These are phyloP conservation scores for Capitella teleta DNA, from an alignment of 1,140 invertebrate genomes.

Conservation along the genomic window DNA sequence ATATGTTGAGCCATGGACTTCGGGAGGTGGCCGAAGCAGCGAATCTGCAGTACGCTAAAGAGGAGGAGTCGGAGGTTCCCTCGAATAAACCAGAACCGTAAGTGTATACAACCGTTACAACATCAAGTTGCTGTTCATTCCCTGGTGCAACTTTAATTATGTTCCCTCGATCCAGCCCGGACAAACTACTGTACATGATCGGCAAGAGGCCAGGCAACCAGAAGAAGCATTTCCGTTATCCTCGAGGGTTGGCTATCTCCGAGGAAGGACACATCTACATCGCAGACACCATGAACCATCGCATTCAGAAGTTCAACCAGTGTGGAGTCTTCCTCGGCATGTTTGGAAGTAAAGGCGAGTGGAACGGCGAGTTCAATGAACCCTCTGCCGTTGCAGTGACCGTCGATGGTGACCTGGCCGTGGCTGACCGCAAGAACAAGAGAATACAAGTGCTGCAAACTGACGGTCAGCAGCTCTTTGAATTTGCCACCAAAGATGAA, in stretches of 20 bases:
- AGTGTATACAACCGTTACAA: background rate
- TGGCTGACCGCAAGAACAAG: slow-evolving; percentile 87
- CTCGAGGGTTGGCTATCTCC: slow-evolving; percentile 59
- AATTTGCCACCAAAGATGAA: slow-evolving; percentile 17
- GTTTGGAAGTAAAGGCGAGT: slow-evolving; percentile 16
- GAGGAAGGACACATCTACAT: slow-evolving; percentile 70
- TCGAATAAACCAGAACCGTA: background rate
- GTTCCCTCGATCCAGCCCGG: slow-evolving; percentile 20
- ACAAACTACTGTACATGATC: slow-evolving; percentile 28
- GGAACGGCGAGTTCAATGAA: slow-evolving; percentile 25
- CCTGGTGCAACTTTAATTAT: too few relatives aligned
- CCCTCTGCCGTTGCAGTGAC: slow-evolving; percentile 60
- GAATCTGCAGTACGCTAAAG: slow-evolving; percentile 6
- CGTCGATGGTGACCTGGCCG: slow-evolving; percentile 65
- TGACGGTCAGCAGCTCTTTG: too few relatives aligned
- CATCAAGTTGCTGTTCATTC: too few relatives aligned
- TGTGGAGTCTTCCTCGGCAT: slow-evolving; percentile 22
- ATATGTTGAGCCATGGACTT: slow-evolving; percentile 24
- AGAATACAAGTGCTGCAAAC: slow-evolving; percentile 58
- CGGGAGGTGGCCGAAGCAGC: slow-evolving; percentile 19
- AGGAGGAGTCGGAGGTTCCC: background rate
- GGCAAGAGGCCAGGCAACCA: too few relatives aligned
- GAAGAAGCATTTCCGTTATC: slow-evolving; percentile 30
- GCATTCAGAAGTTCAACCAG: slow-evolving; percentile 48
- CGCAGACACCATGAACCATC: slow-evolving; percentile 83